Base-by-base conservation (phyloP, 1,140 invertebrate species). In the Papilio polyxenes region DNA sequence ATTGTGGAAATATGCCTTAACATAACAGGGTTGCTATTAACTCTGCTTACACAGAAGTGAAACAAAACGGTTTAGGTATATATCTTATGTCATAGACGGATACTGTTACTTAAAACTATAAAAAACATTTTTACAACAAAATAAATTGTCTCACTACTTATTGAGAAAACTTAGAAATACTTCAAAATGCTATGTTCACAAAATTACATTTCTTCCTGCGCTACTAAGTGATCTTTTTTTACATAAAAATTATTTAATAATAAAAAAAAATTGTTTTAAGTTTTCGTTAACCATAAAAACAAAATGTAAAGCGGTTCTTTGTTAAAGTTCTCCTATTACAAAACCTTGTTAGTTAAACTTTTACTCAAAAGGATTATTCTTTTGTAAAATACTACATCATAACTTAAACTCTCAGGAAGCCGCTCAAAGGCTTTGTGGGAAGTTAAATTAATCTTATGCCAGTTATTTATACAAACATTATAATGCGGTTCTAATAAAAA, bases 341-440 rank as follows among this genome's bases (percentile, higher is more conserved):
- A 77, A 77, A 77, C 48, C 75, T 76, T 76, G 49, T 77, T 77
- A 77, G 75, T 77, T 77, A 77, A 77, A 77, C 20, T 77, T 77
- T 20, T 49, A 40, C 17, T 49, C 75, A 77, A 77, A 53, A 48
- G 75, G 48, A 77, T 77, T 76, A 76, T 76, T 77, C 75, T 77
- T 77, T 77, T 77, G 75, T 77, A 15, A 77, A 77, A 77, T 77
- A 77, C 44, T 23, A 49, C 75, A 77, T 77, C 20, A 77, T 31
- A 77, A 77, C 75, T 53, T 77, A 77, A 77, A n/a, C 44, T 20
- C 49, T 31, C 75, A 13, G 20, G 56, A 75, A 77, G 44, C 44
- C 11, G 75, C 48, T 77, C 44, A 77, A 77, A 77, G 11, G 75
- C 75, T 77, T 77, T 77, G 23, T 56, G 75, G 23, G 31, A 72